Evolutionary conservation across 2,797 vertebrate genomes (phyloP).

Genomic region (Dendrocincla tyrannina): DNA sequence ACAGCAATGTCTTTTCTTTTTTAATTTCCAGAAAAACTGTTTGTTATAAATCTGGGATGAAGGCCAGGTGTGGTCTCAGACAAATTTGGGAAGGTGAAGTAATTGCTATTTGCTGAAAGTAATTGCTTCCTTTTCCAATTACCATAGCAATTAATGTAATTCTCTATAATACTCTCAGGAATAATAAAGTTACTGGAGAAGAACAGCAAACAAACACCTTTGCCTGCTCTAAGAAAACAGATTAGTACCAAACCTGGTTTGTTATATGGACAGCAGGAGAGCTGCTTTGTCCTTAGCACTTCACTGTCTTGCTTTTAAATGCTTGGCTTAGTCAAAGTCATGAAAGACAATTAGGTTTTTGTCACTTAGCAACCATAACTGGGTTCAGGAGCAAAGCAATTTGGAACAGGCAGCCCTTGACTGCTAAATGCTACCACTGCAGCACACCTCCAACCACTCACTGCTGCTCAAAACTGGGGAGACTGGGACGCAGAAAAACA

Average conservation of each 20-base stretch:
- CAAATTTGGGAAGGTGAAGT: not conserved
- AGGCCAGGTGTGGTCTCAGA: not conserved
- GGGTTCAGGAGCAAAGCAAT: slow-evolving; percentile 12
- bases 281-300: not conserved
- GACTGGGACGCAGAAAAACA: not conserved
- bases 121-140: slow-evolving; percentile 22
- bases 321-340: slow-evolving; percentile 11
- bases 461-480: not conserved
- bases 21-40: not conserved
- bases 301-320: slow-evolving; percentile 2
- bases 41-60: not conserved
- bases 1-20: not conserved
- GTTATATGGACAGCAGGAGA: not conserved
- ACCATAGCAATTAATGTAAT: slow-evolving; percentile 45
- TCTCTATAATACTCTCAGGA: not conserved
- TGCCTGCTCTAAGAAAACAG: not conserved
- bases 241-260: not conserved
- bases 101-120: slow-evolving; percentile 7
- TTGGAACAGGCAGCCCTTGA: not conserved
- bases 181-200: slow-evolving; percentile 13
- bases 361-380: slow-evolving; percentile 45
- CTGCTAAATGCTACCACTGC: not conserved
- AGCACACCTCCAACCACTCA: not conserved
- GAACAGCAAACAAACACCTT: slow-evolving; percentile 21
- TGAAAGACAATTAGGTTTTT: slow-evolving; percentile 5